A percentile compares a stretch with the other conserved stretches of the same genome.
Evolutionary conservation across 2,113 vertebrate species (phyloP).

Genomic region (Saguinus imperator): DNA sequence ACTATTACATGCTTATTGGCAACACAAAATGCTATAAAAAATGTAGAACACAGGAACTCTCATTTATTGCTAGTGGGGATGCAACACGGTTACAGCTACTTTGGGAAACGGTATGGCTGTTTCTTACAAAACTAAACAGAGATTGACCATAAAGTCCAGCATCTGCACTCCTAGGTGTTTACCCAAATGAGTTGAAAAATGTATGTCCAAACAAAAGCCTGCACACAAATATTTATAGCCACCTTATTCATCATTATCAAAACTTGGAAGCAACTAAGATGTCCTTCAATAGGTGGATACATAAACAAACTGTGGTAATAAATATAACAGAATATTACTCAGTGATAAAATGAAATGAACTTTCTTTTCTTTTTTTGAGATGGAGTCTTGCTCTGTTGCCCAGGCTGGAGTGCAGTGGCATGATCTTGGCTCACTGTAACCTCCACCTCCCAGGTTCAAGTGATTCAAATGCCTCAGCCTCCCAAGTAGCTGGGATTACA

Average conservation of each 20-base stretch:
- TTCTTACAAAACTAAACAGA: neutral
- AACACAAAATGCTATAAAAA: neutral
- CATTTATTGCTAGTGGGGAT: neutral
- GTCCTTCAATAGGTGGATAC: neutral
- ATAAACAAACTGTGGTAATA: neutral
- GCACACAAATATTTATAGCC: neutral
- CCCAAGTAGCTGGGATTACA: no score
- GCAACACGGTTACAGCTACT: neutral
- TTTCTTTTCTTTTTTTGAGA: neutral
- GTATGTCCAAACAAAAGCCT: neutral
- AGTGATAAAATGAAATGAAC: neutral
- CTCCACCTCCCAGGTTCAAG: no score
- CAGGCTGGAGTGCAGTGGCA: no score
- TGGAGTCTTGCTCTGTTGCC: no score
- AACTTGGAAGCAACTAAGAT: neutral
- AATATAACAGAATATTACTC: neutral
- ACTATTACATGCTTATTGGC: neutral
- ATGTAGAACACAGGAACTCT: neutral
- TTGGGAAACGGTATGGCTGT: neutral
- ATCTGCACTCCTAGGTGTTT: neutral
- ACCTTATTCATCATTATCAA: neutral
- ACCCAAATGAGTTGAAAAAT: neutral
- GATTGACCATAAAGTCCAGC: neutral
- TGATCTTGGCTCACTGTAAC: no score
- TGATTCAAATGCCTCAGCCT: no score